phyloP scores from a whole-genome alignment of 2,797 vertebrate genomes.

The Scarus forsteni region DNA sequence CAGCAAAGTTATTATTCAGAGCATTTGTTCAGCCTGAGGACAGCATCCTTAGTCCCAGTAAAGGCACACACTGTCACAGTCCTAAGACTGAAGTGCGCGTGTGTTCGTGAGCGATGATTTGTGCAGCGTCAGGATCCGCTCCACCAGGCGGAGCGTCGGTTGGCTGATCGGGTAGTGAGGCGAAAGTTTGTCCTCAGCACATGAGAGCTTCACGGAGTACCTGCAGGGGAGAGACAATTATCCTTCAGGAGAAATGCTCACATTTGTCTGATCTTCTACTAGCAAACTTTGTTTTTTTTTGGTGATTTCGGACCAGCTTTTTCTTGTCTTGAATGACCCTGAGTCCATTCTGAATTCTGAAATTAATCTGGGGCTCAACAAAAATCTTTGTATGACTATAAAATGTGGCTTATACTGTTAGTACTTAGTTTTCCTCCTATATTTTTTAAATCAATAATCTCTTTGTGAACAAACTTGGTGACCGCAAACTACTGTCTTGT shows the following conservation, averaged over 20 bases:
- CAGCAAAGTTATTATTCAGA: background rate
- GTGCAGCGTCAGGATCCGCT: slow-evolving; percentile 71
- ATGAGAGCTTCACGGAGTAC: slow-evolving; percentile 80
- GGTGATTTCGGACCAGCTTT: too few species aligned
- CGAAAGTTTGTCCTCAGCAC: slow-evolving; percentile 78
- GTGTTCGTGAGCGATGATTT: slow-evolving; percentile 10
- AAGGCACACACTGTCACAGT: slow-evolving; percentile 33
- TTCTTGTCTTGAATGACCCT: too few species aligned
- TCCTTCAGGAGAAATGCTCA: background rate
- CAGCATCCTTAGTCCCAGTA: background rate
- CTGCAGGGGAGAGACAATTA: slow-evolving; percentile 56
- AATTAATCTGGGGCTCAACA: too few species aligned
- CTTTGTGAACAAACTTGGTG: too few species aligned
- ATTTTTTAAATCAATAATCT: too few species aligned
- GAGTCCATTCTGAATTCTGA: too few species aligned
- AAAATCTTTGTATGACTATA: too few species aligned
- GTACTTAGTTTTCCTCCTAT: too few species aligned
- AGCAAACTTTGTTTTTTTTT: too few species aligned
- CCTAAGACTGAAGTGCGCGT: background rate
- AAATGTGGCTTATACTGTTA: too few species aligned
- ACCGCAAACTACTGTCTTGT: too few species aligned
- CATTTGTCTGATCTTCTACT: too few species aligned
- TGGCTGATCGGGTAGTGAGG: slow-evolving; percentile 81
- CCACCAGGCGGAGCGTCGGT: slow-evolving; percentile 70
- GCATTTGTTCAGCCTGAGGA: background rate